Evolutionary conservation across 2,113 vertebrate species (phyloP).

Genomic region (Hippopotamus amphibius): DNA sequence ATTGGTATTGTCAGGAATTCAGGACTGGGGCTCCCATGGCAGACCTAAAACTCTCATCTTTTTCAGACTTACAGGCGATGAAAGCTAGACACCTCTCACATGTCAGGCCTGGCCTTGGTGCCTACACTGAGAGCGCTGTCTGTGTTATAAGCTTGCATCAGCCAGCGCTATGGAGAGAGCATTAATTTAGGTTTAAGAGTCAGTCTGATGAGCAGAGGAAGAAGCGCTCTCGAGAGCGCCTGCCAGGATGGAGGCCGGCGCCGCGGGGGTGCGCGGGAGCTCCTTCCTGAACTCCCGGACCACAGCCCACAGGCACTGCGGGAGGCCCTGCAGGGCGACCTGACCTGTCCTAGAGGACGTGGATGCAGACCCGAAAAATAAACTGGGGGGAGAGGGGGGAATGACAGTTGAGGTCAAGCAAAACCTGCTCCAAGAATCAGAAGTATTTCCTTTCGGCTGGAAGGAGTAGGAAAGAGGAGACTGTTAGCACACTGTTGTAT

Average conservation of each 20-base stretch:
- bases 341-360: too few species aligned
- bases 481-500: neutral
- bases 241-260: neutral
- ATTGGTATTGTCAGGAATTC: neutral
- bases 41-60: neutral
- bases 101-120: neutral
- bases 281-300: neutral
- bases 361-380: neutral
- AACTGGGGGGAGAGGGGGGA: neutral
- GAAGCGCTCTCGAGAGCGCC: neutral
- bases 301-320: rapidly evolving
- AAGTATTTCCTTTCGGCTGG: neutral
- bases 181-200: neutral
- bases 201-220: neutral
- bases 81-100: neutral
- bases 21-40: neutral
- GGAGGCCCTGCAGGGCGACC: neutral
- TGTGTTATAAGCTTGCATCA: neutral
- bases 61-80: neutral
- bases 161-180: neutral
- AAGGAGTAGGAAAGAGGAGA: neutral
- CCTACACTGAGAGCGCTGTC: neutral
- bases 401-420: neutral
- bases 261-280: neutral
- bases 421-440: neutral